Evolutionary conservation across 2,888 invertebrate species (phyloP).

Genomic region (Leucophenga montana): DNA sequence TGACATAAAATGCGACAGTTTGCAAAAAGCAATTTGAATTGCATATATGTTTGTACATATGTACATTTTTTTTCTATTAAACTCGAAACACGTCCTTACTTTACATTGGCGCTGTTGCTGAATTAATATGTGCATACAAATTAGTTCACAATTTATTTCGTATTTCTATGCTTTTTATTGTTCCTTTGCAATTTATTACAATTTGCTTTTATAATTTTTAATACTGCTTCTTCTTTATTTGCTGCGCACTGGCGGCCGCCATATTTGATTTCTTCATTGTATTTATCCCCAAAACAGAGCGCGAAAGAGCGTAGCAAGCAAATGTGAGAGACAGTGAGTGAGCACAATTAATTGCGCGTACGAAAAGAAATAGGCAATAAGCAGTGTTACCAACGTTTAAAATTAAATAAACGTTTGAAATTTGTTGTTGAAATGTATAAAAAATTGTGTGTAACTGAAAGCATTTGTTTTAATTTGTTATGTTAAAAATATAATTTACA

Average conservation of each 20-base stretch:
- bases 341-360: conserved; percentile 56
- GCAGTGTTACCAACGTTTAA: neutral
- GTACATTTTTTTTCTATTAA: neutral
- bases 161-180: neutral
- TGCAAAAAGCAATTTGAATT: no score
- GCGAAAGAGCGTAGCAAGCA: neutral
- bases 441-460: conserved; percentile 25
- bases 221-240: conserved; percentile 22
- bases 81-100: no score
- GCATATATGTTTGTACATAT: no score
- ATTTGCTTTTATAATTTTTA: conserved; percentile 30
- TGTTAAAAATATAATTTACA: conserved; percentile 12
- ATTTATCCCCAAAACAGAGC: conserved; percentile 36
- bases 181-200: no score
- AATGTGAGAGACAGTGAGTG: neutral
- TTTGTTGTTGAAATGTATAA: neutral
- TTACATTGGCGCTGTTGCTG: no score
- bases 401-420: neutral
- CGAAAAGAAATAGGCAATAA: conserved; percentile 25
- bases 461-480: neutral
- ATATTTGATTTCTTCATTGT: conserved; percentile 57
- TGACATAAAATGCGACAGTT: no score
- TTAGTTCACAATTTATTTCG: neutral
- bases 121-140: no score
- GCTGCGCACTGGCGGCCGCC: conserved; percentile 53